Evolutionary conservation across 2,888 invertebrate genomes (phyloP), one percentile per base, ranked within the genome.

Genomic region (Argyresthia albistria): DNA sequence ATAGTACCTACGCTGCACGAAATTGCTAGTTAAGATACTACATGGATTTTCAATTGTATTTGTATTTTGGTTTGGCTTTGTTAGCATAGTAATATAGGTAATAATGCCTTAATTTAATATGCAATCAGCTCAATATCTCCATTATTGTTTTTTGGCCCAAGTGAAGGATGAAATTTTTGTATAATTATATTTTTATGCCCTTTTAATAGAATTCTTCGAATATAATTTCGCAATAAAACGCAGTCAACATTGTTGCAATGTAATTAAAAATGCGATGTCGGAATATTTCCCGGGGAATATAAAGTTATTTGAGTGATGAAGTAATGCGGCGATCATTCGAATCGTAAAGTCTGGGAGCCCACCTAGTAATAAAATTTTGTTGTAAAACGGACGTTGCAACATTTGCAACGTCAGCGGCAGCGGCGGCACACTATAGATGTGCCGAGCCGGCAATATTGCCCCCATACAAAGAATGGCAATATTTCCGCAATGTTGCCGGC

Each of bases 321-420:
- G 63, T 60, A 61, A 63, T 60, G 54, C 57, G 51, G 54, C 60
- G 60, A 58, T 61, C 56, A 60, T 64, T 58, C 58, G 47, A 57
- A 55, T 59, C 59, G 61, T 64, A 62, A 63, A 62, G 53, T 52
- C 58, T 53, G 55, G 12, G 48, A 43, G 43, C 35, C 43, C 35
- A 50, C 46, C 39, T 35, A 46, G 55, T 56, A 55, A 55, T 60
- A 62, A 62, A 60, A 39, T 12, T 25, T 25, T 48, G 60, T 52
- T 53, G 56, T 60, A 61, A 39, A 6, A 8, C 3, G n/a, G 8
- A n/a, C n/a, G 3, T 11, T 9, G 10, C 39, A 39, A n/a, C 10
- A 39, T 2, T 39, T 39, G 39, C 6, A 25, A 25, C 25, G 25
- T 6, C 25, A 25, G 25, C 25, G 25, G n/a, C n/a, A n/a, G n/a